These are phyloP conservation scores for Galleria mellonella DNA, from an alignment of 1,140 invertebrate species.

Conservation along the genomic window DNA sequence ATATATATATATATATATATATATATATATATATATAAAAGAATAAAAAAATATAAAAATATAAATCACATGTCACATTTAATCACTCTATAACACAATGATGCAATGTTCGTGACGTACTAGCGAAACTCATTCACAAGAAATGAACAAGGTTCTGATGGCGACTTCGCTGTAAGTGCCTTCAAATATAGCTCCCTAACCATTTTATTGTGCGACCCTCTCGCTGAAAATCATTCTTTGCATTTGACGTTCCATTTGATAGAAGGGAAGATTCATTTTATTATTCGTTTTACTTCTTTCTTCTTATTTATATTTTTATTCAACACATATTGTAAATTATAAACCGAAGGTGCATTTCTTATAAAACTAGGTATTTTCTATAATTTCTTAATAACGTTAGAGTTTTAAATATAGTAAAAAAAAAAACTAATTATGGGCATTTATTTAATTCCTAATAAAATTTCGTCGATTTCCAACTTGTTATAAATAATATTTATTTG, in stretches of 20 bases:
- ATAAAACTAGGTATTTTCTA: not conserved
- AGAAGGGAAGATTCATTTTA: not conserved
- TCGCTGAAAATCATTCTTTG: constrained; percentile 3
- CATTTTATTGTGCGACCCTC: constrained; percentile 6
- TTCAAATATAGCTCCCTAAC: constrained; percentile 6
- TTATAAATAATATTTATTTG: too few species aligned
- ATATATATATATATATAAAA: too few species aligned
- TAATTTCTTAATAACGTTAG: not conserved
- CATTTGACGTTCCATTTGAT: constrained; percentile 8
- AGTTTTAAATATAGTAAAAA: too few species aligned
- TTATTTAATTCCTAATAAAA: too few species aligned
- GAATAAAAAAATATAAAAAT: too few species aligned
- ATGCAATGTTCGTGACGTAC: constrained; percentile 1
- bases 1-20: too few species aligned
- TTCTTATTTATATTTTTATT: not conserved
- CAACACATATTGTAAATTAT: not conserved
- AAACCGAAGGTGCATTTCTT: not conserved
- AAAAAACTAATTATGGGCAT: too few species aligned
- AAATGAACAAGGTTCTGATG: constrained; percentile 5
- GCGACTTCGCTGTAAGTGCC: constrained; percentile 5
- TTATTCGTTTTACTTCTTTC: not conserved
- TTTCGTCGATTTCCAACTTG: too few species aligned
- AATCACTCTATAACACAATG: constrained; percentile 4
- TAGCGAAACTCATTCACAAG: constrained; percentile 5
- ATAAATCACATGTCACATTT: not conserved